Conservation (phyloP, 2,113 vertebrate species). For the Candoia aspera region DNA sequence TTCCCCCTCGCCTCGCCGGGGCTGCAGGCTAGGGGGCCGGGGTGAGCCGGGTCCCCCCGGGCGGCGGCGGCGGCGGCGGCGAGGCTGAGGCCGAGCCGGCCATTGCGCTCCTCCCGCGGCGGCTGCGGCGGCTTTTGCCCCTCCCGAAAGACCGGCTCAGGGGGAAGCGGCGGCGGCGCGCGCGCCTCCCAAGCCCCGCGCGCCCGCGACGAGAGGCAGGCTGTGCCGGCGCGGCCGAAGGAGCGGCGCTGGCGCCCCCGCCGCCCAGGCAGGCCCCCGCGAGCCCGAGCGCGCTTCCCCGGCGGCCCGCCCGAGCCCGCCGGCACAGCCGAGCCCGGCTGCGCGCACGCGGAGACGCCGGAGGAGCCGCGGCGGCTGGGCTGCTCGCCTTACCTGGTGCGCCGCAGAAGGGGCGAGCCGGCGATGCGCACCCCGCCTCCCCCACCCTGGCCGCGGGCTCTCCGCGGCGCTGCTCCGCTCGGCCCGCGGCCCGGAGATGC, state of each 20-base stretch:
- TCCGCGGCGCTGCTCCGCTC: neutral
- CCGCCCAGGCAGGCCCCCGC: neutral
- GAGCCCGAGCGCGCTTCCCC: neutral
- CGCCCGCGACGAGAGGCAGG: neutral
- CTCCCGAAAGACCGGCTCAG: neutral
- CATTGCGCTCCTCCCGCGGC: conserved; percentile 32
- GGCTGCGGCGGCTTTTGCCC: neutral
- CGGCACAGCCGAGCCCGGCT: neutral
- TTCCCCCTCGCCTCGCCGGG: conserved; percentile 17
- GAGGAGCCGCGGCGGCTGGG: neutral
- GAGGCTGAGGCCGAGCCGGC: conserved; percentile 44
- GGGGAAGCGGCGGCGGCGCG: neutral
- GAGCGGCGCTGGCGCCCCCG: neutral
- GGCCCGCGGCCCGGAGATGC: neutral
- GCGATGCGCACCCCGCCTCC: neutral
- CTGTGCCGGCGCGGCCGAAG: neutral
- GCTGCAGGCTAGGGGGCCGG: conserved; percentile 25
- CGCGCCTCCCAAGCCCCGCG: conserved; percentile 31
- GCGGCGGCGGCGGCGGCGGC: conserved; percentile 28
- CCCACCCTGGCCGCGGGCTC: neutral
- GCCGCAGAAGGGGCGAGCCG: neutral
- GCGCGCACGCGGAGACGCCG: neutral
- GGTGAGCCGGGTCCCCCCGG: neutral
- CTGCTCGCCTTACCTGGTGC: neutral
- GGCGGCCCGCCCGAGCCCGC: neutral